Evolutionary conservation across 2,797 vertebrate species (phyloP).

Genomic region (Agapornis canus): DNA sequence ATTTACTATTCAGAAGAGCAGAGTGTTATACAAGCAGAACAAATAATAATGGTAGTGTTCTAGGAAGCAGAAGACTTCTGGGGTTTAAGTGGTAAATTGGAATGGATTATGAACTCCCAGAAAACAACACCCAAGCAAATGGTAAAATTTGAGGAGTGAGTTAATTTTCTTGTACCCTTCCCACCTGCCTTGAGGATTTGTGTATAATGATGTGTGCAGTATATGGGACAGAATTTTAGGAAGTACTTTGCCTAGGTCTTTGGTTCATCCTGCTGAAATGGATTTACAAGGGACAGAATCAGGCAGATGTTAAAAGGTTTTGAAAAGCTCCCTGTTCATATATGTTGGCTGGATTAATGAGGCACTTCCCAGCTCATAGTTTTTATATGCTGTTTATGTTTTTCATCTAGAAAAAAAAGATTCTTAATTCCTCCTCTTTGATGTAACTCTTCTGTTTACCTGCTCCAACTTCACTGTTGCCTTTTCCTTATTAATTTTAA

Average conservation of each 20-base stretch:
- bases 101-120: background rate
- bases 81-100: background rate
- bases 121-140: background rate
- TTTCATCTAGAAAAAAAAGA: background rate
- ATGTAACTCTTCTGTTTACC: background rate
- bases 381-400: background rate
- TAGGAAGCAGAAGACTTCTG: background rate
- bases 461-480: background rate
- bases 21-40: background rate
- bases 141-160: background rate
- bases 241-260: background rate
- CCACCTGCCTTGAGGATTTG: accelerated
- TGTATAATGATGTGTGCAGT: background rate
- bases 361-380: background rate
- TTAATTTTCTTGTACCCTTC: background rate
- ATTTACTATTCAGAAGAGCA: background rate
- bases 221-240: background rate
- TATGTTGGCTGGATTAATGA: constrained; percentile 12
- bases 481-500: background rate
- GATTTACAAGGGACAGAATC: constrained; percentile 7
- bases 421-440: background rate
- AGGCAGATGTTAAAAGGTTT: constrained; percentile 37
- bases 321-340: background rate
- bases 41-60: background rate
- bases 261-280: background rate